Conservation (phyloP, 2,797 vertebrate genomes). For the Salmo trutta region DNA sequence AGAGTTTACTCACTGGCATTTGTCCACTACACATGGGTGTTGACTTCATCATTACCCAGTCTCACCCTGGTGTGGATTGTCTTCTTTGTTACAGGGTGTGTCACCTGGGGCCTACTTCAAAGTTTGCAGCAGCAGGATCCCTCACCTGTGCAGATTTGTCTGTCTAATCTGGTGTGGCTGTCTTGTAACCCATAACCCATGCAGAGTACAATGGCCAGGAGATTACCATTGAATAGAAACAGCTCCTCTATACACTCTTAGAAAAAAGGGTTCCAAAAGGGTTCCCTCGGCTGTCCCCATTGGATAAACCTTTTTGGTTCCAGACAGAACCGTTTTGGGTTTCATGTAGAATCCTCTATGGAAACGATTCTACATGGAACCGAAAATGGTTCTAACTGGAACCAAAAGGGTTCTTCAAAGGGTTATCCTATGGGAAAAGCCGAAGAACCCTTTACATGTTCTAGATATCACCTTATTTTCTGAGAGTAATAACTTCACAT, state of each 20-base stretch:
- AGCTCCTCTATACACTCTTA: background rate
- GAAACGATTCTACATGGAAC: no score
- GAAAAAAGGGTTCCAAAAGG: no score
- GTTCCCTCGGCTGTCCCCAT: no score
- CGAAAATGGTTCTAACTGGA: no score
- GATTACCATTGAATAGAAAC: background rate
- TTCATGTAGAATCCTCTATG: no score
- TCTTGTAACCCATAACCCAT: background rate
- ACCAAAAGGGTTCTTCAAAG: background rate
- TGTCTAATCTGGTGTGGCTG: background rate
- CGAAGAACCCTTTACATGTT: no score
- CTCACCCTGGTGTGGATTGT: background rate
- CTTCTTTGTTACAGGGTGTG: background rate
- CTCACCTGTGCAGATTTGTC: background rate
- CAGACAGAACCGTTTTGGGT: no score
- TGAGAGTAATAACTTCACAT: background rate
- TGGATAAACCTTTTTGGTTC: no score
- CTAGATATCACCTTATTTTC: no score
- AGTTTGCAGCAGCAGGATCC: background rate
- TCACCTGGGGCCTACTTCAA: background rate
- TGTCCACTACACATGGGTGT: background rate
- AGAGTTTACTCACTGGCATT: no score
- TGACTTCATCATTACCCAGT: background rate
- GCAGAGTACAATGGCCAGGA: background rate
- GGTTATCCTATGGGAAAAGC: background rate